These are phyloP conservation scores for Oophaga sylvatica DNA, from an alignment of 2,797 vertebrate genomes.

Conservation along the genomic window DNA sequence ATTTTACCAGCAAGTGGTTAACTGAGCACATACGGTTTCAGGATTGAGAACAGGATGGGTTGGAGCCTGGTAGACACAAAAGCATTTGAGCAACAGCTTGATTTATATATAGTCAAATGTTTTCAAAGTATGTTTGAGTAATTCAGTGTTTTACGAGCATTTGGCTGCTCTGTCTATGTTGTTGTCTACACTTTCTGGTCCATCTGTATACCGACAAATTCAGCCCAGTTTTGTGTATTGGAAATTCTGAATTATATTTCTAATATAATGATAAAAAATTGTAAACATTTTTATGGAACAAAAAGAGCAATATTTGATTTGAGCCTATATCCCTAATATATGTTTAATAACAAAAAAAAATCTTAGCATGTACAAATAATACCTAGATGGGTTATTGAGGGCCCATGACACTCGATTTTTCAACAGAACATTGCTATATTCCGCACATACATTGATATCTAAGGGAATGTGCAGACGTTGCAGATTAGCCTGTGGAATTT, in stretches of 20 bases:
- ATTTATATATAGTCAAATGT: constrained; percentile 11
- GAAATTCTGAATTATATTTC: neutral
- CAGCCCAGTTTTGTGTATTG: constrained; percentile 15
- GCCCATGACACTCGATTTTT: neutral
- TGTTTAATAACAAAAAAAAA: too few species aligned
- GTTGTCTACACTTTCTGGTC: constrained; percentile 32
- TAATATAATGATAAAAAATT: neutral
- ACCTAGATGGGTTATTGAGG: too few species aligned
- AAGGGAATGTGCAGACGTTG: too few species aligned
- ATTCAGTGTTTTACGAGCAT: constrained; percentile 14
- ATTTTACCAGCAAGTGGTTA: constrained; percentile 22
- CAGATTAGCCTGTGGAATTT: too few species aligned
- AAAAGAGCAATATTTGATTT: too few species aligned
- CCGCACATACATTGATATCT: neutral
- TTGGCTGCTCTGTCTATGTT: constrained; percentile 2
- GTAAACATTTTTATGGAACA: neutral
- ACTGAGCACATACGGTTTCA: constrained; percentile 3
- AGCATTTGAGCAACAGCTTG: constrained; percentile 12
- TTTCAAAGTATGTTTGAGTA: constrained; percentile 23
- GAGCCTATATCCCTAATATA: too few species aligned
- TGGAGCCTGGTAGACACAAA: neutral
- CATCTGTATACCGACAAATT: constrained; percentile 36
- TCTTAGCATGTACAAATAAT: too few species aligned
- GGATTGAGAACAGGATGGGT: neutral
- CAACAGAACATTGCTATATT: neutral